phyloP scores from a whole-genome alignment of 1,140 invertebrate genomes.

The Nomia melanderi region DNA sequence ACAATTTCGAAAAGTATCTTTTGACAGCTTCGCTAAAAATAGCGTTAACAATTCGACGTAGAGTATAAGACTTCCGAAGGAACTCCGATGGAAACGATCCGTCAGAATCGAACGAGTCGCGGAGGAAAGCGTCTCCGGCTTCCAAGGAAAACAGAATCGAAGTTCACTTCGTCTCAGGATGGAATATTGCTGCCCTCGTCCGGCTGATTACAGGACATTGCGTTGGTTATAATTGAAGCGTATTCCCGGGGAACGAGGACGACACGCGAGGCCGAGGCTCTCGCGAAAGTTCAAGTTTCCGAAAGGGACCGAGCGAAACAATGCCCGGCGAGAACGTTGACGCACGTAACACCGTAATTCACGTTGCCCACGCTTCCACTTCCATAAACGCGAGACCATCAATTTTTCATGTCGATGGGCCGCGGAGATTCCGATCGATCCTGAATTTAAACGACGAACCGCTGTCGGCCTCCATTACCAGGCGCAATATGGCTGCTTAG shows the following conservation, averaged over 20 bases:
- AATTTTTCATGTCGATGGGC: constrained; percentile 9
- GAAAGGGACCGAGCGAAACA: constrained; percentile 15
- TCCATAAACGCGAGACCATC: constrained; percentile 6
- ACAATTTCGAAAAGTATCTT: too few relatives aligned
- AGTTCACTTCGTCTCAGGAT: neutral
- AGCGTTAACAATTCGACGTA: too few relatives aligned
- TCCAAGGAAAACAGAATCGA: too few relatives aligned
- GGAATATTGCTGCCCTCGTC: neutral
- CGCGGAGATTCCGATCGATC: neutral
- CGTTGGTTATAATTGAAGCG: constrained; percentile 18
- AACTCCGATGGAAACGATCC: too few relatives aligned
- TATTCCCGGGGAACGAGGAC: constrained; percentile 15
- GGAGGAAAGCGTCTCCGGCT: too few relatives aligned
- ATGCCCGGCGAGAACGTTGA: constrained; percentile 5
- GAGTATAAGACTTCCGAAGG: too few relatives aligned
- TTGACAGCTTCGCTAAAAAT: too few relatives aligned
- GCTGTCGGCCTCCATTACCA: neutral
- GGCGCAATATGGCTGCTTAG: neutral
- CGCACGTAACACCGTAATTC: constrained; percentile 2
- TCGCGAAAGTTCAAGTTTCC: neutral
- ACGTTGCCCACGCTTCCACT: constrained; percentile 8
- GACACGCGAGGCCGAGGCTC: constrained; percentile 2
- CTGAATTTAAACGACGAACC: neutral
- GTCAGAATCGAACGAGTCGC: too few relatives aligned
- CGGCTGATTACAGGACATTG: neutral